These are phyloP conservation scores for Drosophila pseudoobscura DNA, from an alignment of 1,140 invertebrate species.

Conservation along the genomic window DNA sequence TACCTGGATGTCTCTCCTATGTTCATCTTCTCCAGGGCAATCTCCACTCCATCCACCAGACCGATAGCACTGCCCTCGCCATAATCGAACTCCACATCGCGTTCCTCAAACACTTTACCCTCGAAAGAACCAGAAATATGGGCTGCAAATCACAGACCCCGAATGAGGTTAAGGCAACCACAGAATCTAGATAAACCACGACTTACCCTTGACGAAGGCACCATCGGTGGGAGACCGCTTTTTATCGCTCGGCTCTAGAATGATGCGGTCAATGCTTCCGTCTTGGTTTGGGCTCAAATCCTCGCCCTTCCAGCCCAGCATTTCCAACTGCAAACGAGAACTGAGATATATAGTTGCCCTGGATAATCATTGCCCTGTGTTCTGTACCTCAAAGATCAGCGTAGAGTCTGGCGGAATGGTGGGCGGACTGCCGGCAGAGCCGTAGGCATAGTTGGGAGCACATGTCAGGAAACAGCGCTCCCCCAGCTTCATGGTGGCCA, in stretches of 20 bases:
- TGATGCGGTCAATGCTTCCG: conserved; percentile 90
- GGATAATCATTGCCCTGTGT: conserved; percentile 8
- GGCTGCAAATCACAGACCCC: conserved; percentile 85
- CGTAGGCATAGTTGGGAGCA: conserved; percentile 96
- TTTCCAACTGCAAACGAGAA: conserved; percentile 87
- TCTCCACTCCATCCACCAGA: conserved; percentile 93
- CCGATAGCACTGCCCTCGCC: conserved; percentile 92
- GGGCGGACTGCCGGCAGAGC: conserved; percentile 91
- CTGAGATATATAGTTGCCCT: background rate
- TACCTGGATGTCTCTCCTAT: conserved; percentile 90
- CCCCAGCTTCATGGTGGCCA: conserved; percentile 96
- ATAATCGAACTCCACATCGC: conserved; percentile 92
- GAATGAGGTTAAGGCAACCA: conserved; percentile 28
- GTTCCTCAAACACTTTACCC: conserved; percentile 89
- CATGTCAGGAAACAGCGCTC: conserved; percentile 94
- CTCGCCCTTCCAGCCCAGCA: conserved; percentile 93
- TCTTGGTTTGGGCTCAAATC: conserved; percentile 94
- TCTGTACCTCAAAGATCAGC: conserved; percentile 93
- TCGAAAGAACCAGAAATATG: conserved; percentile 90
- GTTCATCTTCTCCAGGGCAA: conserved; percentile 92
- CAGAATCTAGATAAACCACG: conserved; percentile 12
- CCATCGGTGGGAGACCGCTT: conserved; percentile 93
- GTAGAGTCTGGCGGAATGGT: conserved; percentile 96
- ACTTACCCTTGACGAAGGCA: conserved; percentile 89
- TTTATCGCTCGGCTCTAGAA: conserved; percentile 84